Percentiles rank a stretch among this genome's conserved stretches.
Conservation (phyloP, 2,797 vertebrate genomes). For the Denticeps clupeoides region DNA sequence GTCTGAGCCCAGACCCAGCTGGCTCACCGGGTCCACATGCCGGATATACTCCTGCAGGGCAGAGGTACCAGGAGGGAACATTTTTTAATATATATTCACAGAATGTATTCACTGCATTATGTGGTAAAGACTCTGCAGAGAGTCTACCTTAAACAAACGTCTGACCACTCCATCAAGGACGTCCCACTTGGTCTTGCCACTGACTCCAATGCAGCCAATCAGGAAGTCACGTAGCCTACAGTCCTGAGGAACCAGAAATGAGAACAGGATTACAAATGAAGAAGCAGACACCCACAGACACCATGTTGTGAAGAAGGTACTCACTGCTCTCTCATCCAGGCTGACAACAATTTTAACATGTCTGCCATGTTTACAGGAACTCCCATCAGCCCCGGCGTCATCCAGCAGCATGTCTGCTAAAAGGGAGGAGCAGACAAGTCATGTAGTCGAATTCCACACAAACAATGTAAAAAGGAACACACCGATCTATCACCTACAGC, state of each 20-base stretch:
- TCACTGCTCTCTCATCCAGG: slow-evolving; percentile 82
- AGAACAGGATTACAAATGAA: neutral
- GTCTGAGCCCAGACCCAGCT: slow-evolving; percentile 85
- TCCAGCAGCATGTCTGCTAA: slow-evolving; percentile 94
- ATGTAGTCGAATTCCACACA: neutral
- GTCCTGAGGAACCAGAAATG: slow-evolving; percentile 53
- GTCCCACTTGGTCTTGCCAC: slow-evolving; percentile 97
- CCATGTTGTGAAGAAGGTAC: slow-evolving; percentile 9
- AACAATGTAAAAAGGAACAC: slow-evolving; percentile 3
- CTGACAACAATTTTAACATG: slow-evolving; percentile 87
- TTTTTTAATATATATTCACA: neutral
- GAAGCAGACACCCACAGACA: neutral
- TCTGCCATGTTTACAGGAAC: slow-evolving; percentile 80
- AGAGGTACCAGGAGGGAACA: neutral
- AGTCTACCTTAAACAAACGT: slow-evolving; percentile 83
- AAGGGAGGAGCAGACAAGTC: slow-evolving; percentile 14
- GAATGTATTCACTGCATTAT: neutral
- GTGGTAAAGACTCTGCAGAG: no score
- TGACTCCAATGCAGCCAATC: slow-evolving; percentile 92
- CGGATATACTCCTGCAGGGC: slow-evolving; percentile 82
- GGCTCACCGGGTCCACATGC: slow-evolving; percentile 81
- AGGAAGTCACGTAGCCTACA: slow-evolving; percentile 69
- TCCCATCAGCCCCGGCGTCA: slow-evolving; percentile 72
- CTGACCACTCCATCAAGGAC: slow-evolving; percentile 91
- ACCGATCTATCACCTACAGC: neutral